These are phyloP conservation scores for Himantopus leucocephalus DNA, from an alignment of 2,113 vertebrate species.

Conservation along the genomic window DNA sequence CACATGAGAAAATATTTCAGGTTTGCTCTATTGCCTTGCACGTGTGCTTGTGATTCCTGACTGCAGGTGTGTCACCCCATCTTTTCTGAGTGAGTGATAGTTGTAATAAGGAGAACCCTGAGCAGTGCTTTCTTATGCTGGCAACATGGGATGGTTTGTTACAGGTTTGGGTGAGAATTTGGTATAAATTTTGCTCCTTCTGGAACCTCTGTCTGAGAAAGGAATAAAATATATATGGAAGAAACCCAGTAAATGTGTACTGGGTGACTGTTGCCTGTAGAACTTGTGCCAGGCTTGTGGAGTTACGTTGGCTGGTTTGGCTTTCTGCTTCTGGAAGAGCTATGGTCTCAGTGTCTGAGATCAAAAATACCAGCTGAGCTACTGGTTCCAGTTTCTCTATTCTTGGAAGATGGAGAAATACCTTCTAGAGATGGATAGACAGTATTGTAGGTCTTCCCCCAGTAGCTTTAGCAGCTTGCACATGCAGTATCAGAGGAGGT, in stretches of 20 bases:
- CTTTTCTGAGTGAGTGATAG: background rate
- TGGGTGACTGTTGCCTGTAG: background rate
- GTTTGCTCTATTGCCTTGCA: background rate
- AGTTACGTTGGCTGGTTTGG: background rate
- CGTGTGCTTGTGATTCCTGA: background rate
- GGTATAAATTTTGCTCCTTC: background rate
- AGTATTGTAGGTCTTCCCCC: background rate
- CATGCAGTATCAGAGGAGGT: background rate
- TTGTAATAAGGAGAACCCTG: background rate
- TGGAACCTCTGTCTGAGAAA: background rate
- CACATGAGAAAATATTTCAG: background rate
- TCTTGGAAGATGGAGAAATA: background rate
- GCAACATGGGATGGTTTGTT: background rate
- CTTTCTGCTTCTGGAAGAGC: background rate
- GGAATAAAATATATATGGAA: background rate
- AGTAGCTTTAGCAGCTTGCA: background rate
- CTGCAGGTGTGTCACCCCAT: background rate
- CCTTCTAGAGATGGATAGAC: background rate
- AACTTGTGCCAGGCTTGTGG: background rate
- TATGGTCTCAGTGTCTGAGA: background rate
- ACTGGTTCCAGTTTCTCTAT: background rate
- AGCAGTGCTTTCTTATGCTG: background rate
- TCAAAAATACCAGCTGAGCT: background rate
- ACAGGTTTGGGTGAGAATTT: background rate
- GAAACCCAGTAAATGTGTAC: background rate